Base-by-base conservation (phyloP, 2,113 vertebrate genomes). In the Ammodytes marinus region DNA sequence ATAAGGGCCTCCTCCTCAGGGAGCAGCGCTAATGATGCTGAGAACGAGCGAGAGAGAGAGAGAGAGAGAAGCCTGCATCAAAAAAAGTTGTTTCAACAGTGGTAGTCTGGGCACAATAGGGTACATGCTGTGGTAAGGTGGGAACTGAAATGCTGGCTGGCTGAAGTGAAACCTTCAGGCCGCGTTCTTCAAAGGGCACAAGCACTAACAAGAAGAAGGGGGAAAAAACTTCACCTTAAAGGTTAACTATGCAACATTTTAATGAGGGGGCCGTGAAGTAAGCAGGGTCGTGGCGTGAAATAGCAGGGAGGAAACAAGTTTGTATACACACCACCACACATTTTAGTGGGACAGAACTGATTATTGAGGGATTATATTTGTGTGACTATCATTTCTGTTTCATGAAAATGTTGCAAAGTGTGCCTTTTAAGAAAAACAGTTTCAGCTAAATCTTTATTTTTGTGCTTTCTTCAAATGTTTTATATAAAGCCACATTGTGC, bases 11-110 rank as follows among this genome's bases (percentile, higher is more conserved):
- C 61, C 49, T 72, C 80, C 77, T 60, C 46, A 19, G 82, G 77
- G 61, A 74, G 66, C 58, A 40, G 49, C 45, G 1, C 70, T 80
- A 88, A 86, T 85, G 76, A 88, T 77, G 53, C 53, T 40, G 67
- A 64, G 46, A 70, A 69, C 10, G 8, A 59, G 65, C 27, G 42
- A 57, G 17, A 45, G 66, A 69, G 55, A 49, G 4, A 27, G 7
- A 13, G 42, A 76, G n/a, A 52, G 49, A 27, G 37, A 60, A 42
- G 39, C 14, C 10, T 9, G 15, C 76, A 76, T 75, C 17, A 40
- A 39, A 68, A 59, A 40, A 40, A 27, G 17, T 15, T 27, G 37
- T 61, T 72, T 49, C 54, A 66, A 53, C 59, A 61, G 47, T 42
- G n/a, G 75, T 45, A 17, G 37, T 47, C 8, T 37, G 3, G n/a